phyloP scores from a whole-genome alignment of 2,797 vertebrate species.

The Adrianichthys oophorus region DNA sequence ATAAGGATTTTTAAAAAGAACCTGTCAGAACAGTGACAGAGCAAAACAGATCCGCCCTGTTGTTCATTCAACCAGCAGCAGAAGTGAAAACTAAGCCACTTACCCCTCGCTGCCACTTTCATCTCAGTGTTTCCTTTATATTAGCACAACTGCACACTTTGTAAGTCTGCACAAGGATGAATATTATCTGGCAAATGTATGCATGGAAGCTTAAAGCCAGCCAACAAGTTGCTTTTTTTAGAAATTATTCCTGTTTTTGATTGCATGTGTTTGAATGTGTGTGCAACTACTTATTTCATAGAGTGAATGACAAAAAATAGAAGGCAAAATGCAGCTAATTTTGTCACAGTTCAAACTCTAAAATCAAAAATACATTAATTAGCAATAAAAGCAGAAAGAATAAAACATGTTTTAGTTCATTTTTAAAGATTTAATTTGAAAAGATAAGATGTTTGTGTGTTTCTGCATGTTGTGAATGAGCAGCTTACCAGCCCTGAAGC shows the following conservation, averaged over 20 bases:
- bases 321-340: no score
- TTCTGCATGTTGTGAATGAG: constrained; percentile 39
- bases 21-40: constrained; percentile 47
- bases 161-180: constrained; percentile 22
- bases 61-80: constrained; percentile 48
- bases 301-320: no score
- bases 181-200: constrained; percentile 3
- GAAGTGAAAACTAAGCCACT: constrained; percentile 59
- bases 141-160: constrained; percentile 54
- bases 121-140: constrained; percentile 64
- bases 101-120: constrained; percentile 50
- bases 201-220: background rate
- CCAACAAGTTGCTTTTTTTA: constrained; percentile 7
- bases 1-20: constrained; percentile 26
- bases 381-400: background rate
- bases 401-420: background rate
- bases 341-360: no score
- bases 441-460: constrained; percentile 1
- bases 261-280: background rate
- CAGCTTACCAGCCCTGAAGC: constrained; percentile 93
- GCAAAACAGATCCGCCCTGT: constrained; percentile 44
- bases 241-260: constrained; percentile 10
- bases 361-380: background rate
- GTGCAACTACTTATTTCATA: background rate
- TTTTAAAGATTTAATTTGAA: constrained; percentile 16